Percentiles rank a stretch among this genome's conserved stretches.
Evolutionary conservation across 1,140 invertebrate species (phyloP).

Genomic region (Conus betulinus): DNA sequence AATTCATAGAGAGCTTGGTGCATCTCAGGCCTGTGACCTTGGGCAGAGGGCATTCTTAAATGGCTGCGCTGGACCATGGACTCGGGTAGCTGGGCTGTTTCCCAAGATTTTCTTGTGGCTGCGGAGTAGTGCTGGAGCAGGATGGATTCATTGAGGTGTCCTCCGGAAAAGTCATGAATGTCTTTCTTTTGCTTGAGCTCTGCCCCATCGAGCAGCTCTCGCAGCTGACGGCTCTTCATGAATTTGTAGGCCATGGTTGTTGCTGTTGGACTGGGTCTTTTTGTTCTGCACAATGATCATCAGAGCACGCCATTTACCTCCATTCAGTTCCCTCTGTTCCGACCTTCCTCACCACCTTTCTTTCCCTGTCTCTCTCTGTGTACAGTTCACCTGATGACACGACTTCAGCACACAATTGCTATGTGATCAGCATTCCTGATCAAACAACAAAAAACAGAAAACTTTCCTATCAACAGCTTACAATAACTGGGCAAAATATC

Average conservation of each 20-base stretch:
- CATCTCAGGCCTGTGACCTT: background rate
- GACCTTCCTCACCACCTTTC: too few relatives aligned
- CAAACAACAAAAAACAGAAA: too few relatives aligned
- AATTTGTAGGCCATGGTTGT: constrained; percentile 63
- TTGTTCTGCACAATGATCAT: background rate
- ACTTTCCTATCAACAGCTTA: too few relatives aligned
- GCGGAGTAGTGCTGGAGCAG: constrained; percentile 56
- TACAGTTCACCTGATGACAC: too few relatives aligned
- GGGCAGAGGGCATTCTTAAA: background rate
- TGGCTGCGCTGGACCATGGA: constrained; percentile 19
- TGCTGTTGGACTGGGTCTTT: background rate
- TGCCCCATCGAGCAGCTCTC: constrained; percentile 62
- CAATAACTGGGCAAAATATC: too few relatives aligned
- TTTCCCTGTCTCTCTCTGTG: too few relatives aligned
- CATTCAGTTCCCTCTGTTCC: too few relatives aligned
- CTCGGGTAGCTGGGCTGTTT: constrained; percentile 46
- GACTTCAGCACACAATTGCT: too few relatives aligned
- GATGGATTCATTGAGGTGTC: constrained; percentile 68
- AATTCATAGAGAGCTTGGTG: constrained; percentile 63
- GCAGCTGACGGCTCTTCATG: constrained; percentile 61
- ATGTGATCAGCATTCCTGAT: too few relatives aligned
- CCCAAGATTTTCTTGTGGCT: constrained; percentile 51
- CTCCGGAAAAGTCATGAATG: constrained; percentile 64
- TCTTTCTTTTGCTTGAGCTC: constrained; percentile 68
- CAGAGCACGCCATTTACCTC: too few relatives aligned